Percentiles rank a stretch among this genome's conserved stretches.
phyloP scores from a whole-genome alignment of 2,797 vertebrate species.

The Acridotheres tristis region DNA sequence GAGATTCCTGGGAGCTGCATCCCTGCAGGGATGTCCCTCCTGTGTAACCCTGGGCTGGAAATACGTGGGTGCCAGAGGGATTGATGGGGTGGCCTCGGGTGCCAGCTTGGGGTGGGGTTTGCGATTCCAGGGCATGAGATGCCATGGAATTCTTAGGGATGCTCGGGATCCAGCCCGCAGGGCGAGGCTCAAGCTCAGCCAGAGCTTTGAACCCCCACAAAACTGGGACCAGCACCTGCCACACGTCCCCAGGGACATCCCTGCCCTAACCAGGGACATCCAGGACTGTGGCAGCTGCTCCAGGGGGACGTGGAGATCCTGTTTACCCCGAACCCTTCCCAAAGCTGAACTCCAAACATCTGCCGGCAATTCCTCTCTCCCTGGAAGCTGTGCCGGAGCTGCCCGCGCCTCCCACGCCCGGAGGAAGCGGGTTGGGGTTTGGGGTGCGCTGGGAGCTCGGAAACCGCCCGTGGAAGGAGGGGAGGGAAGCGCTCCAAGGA shows the following conservation, averaged over 20 bases:
- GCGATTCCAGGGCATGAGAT: rapidly evolving
- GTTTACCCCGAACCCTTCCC: rapidly evolving
- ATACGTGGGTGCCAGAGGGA: rapidly evolving
- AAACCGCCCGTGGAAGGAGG: background rate
- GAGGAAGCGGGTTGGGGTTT: constrained; percentile 17
- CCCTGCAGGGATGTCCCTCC: rapidly evolving
- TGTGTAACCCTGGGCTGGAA: background rate
- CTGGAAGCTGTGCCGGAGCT: background rate
- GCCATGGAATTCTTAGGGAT: background rate
- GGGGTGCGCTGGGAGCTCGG: background rate
- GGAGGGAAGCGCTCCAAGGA: background rate
- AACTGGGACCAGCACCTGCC: background rate
- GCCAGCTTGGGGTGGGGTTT: background rate
- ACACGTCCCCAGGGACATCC: background rate
- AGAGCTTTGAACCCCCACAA: rapidly evolving
- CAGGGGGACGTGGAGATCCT: rapidly evolving
- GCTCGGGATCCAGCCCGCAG: rapidly evolving
- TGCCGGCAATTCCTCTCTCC: background rate
- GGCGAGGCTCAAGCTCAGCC: background rate
- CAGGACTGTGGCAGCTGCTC: background rate
- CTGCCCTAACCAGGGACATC: background rate
- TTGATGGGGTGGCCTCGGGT: background rate
- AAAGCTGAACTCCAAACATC: background rate
- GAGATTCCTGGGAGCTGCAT: background rate
- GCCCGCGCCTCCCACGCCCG: background rate